phyloP scores from a whole-genome alignment of 2,113 vertebrate species.

The Puntigrus tetrazona region DNA sequence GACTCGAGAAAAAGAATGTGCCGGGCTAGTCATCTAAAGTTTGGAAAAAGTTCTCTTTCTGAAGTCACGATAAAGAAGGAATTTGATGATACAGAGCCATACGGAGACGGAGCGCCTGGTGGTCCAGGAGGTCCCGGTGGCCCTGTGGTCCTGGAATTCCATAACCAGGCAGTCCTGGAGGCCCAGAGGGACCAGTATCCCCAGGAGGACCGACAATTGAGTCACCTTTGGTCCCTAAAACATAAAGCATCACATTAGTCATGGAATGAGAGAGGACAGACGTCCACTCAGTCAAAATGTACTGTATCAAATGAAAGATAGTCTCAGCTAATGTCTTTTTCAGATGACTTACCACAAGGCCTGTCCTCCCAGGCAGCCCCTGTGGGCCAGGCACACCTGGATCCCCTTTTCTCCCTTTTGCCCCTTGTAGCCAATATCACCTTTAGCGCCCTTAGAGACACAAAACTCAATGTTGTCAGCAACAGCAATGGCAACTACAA shows the following conservation, averaged over 20 bases:
- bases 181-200: constrained; percentile 81
- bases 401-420: constrained; percentile 85
- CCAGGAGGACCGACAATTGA: constrained; percentile 83
- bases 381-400: constrained; percentile 65
- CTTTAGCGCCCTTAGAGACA: constrained; percentile 76
- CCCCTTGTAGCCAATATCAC: constrained; percentile 75
- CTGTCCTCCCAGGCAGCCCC: constrained; percentile 83
- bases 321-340: not conserved
- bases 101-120: constrained; percentile 76
- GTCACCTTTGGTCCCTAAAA: constrained; percentile 90
- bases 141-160: constrained; percentile 83
- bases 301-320: too few relatives aligned
- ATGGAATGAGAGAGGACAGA: too few relatives aligned
- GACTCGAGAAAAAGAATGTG: not conserved
- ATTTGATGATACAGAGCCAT: constrained; percentile 71
- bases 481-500: not conserved
- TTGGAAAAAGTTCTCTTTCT: not conserved
- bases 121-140: constrained; percentile 80
- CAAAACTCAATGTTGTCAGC: not conserved
- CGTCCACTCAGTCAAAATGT: too few relatives aligned
- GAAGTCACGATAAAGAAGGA: not conserved
- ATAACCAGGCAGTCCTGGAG: constrained; percentile 81
- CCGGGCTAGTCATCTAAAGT: too few relatives aligned
- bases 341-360: constrained; percentile 78
- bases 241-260: not conserved